Evolutionary conservation across 1,140 invertebrate species (phyloP), one percentile per base, ranked within the genome.

Genomic region (Kradibia gibbosae): DNA sequence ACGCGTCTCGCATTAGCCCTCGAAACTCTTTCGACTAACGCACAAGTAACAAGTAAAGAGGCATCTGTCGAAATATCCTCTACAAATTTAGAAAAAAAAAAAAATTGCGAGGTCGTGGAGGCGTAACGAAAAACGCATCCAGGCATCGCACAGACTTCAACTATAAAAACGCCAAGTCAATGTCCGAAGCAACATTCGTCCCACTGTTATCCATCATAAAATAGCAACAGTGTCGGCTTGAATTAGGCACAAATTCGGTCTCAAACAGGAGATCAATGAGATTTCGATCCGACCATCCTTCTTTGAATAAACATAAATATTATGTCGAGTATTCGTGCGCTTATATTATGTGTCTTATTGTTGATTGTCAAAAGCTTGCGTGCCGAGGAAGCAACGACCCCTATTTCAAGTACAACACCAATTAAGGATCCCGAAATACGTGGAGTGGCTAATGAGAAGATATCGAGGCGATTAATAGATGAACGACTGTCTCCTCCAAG

Each of bases 51-150:
- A 17, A 5, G 20, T 36, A 79, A 62, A 82, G 53, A 57, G 8
- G 53, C 31, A 81, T 31, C 81, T 82, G 81, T 82, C 74, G 81
- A 82, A 82, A 82, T 45, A 82, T 82, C 81, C 74, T 82, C 34
- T 8, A 65, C 13, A 53, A 78, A 82, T 82, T 82, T 81, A 31
- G 42, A 62, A 62, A 67, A 25, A 78, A 48, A 65, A 57, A n/a
- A n/a, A 13, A 39, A 31, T 22, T 31, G 55, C 25, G 67, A 50
- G 50, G 36, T 28, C 42, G 75, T 77, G 81, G 1, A 79, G 70
- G 42, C 81, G 75, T 82, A 65, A 82, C 81, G 81, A 82, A 70
- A 34, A 60, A 39, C 75, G 81, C 71, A 70, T 55, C 81, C 65
- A 57, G 70, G 76, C 76, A 65, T 82, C 81, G n/a, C 57, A 45